Conservation (phyloP, 2,113 vertebrate species). For the Chamaea fasciata region DNA sequence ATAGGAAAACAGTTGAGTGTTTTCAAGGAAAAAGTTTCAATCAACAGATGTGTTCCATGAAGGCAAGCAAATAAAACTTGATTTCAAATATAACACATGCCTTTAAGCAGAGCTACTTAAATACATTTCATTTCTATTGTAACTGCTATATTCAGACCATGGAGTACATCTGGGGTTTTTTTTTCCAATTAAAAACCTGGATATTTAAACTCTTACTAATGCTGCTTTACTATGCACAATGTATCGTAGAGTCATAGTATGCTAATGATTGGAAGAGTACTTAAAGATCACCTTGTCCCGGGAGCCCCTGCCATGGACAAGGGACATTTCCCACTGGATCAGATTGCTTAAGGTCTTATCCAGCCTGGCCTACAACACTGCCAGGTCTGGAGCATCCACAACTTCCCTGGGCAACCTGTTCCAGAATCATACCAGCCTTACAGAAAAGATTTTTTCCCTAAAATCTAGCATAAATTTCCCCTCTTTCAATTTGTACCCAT, state of each 20-base stretch:
- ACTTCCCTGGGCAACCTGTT: background rate
- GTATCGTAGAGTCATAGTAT: background rate
- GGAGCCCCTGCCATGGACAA: background rate
- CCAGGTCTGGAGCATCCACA: background rate
- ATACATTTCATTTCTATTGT: background rate
- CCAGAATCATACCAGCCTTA: background rate
- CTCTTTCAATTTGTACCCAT: background rate
- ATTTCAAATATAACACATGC: background rate
- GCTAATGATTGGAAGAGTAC: background rate
- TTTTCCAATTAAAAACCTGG: background rate
- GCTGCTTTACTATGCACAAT: background rate
- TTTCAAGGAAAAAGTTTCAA: background rate
- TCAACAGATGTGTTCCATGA: background rate
- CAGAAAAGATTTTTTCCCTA: background rate
- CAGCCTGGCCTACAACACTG: background rate
- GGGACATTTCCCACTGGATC: background rate
- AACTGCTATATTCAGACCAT: background rate
- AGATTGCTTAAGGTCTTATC: background rate
- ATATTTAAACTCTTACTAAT: background rate
- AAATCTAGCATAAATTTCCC: background rate
- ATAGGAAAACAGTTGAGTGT: background rate
- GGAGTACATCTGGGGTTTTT: background rate
- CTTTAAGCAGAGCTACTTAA: background rate
- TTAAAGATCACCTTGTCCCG: background rate
- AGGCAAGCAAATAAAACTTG: background rate